Percentiles rank a stretch among this genome's conserved stretches.
Evolutionary conservation across 2,113 vertebrate genomes (phyloP).

Genomic region (Trichechus manatus): DNA sequence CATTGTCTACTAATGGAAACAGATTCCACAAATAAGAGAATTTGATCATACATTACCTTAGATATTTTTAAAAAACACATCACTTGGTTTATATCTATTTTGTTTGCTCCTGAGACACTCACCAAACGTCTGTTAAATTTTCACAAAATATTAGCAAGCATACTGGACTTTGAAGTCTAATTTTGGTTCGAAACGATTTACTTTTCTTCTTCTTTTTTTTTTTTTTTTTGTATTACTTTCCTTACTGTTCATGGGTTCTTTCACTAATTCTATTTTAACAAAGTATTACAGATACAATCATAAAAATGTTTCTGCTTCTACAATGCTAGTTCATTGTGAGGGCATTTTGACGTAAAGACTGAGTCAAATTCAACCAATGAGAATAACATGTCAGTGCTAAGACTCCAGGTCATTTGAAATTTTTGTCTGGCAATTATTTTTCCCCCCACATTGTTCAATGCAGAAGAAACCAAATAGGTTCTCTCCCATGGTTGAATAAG

Average conservation of each 20-base stretch:
- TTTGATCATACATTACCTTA: neutral
- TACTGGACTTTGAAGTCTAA: neutral
- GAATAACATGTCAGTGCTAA: neutral
- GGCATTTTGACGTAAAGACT: conserved; percentile 46
- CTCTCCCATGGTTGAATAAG: accelerated
- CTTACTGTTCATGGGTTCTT: neutral
- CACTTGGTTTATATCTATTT: neutral
- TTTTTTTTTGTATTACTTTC: neutral
- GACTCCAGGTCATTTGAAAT: conserved; percentile 60
- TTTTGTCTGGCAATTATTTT: conserved; percentile 28
- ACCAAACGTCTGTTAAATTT: neutral
- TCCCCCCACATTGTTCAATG: neutral
- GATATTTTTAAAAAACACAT: neutral
- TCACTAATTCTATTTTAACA: neutral
- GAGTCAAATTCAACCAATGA: conserved; percentile 66
- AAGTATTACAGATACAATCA: neutral
- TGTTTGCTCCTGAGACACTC: neutral
- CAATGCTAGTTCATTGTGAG: conserved; percentile 14
- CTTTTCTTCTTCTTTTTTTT: neutral
- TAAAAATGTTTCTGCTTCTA: neutral
- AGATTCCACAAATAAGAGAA: neutral
- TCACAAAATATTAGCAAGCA: neutral
- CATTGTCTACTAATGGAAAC: conserved; percentile 11
- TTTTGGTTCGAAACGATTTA: neutral
- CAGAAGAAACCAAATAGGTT: neutral